These are phyloP conservation scores for Sipha flava DNA, from an alignment of 1,140 invertebrate genomes.

Conservation along the genomic window DNA sequence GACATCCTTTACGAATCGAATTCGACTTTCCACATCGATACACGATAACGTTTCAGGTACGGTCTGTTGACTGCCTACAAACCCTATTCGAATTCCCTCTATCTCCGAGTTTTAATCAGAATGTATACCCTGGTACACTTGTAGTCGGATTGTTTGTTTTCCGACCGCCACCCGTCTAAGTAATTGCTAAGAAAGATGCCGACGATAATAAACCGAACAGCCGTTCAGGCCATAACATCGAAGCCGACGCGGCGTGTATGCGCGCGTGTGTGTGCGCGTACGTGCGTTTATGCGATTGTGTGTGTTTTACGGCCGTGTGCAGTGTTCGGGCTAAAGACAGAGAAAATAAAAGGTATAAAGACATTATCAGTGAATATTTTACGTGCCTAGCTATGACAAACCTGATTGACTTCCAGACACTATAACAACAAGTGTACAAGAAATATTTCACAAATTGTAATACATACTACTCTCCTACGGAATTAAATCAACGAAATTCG, in stretches of 20 bases:
- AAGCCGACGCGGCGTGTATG: not conserved
- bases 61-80: too few species aligned
- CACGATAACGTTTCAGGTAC: not conserved
- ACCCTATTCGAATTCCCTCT: not conserved
- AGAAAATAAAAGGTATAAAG: not conserved
- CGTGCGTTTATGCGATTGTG: not conserved
- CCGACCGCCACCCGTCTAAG: not conserved
- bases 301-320: not conserved
- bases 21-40: not conserved
- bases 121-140: not conserved
- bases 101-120: not conserved
- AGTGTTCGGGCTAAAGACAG: not conserved
- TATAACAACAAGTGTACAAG: not conserved
- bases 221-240: not conserved
- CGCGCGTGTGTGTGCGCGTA: not conserved
- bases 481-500: too few species aligned
- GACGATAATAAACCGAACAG: conserved; percentile 1
- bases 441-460: too few species aligned
- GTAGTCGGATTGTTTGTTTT: conserved; percentile 4
- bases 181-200: not conserved
- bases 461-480: too few species aligned
- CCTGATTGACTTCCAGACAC: not conserved
- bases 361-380: not conserved
- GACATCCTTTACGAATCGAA: not conserved
- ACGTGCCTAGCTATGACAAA: not conserved